phyloP scores from a whole-genome alignment of 2,888 invertebrate species.

The Arge pagana region DNA sequence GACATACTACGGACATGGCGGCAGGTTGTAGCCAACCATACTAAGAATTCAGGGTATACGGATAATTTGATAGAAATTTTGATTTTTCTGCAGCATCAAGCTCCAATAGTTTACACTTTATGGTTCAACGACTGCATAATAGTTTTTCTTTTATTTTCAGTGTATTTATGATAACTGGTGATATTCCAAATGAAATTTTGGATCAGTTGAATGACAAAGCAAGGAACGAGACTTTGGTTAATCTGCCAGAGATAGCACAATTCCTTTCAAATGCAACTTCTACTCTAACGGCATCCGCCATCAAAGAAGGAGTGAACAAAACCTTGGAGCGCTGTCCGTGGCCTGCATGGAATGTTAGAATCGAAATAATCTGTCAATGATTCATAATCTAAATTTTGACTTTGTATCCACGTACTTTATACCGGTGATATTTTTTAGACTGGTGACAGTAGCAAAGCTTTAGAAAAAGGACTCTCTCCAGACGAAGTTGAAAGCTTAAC shows the following conservation, averaged over 20 bases:
- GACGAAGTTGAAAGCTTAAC: slow-evolving; percentile 63
- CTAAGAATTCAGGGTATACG: slow-evolving; percentile 56
- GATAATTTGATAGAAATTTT: not conserved
- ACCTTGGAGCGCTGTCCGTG: slow-evolving; percentile 46
- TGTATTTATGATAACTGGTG: slow-evolving; percentile 48
- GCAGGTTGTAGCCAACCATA: slow-evolving; percentile 64
- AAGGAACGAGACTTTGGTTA: slow-evolving; percentile 37
- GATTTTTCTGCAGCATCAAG: not conserved
- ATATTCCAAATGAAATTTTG: slow-evolving; percentile 43
- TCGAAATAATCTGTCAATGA: too few species aligned
- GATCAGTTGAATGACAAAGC: slow-evolving; percentile 44
- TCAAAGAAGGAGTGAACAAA: slow-evolving; percentile 8
- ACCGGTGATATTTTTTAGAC: slow-evolving; percentile 17
- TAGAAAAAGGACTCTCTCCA: slow-evolving; percentile 48
- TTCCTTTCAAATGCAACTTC: slow-evolving; percentile 41
- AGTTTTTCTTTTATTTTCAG: slow-evolving; percentile 31
- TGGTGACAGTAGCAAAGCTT: not conserved
- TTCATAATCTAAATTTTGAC: slow-evolving; percentile 11
- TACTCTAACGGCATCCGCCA: slow-evolving; percentile 34
- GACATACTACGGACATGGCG: slow-evolving; percentile 69
- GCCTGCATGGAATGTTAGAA: slow-evolving; percentile 62
- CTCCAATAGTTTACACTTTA: not conserved
- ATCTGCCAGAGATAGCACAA: slow-evolving; percentile 48
- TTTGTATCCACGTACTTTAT: slow-evolving; percentile 8
- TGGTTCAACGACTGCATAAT: too few species aligned